These are phyloP conservation scores for Macropodus opercularis DNA, from an alignment of 2,797 vertebrate genomes.

Conservation along the genomic window DNA sequence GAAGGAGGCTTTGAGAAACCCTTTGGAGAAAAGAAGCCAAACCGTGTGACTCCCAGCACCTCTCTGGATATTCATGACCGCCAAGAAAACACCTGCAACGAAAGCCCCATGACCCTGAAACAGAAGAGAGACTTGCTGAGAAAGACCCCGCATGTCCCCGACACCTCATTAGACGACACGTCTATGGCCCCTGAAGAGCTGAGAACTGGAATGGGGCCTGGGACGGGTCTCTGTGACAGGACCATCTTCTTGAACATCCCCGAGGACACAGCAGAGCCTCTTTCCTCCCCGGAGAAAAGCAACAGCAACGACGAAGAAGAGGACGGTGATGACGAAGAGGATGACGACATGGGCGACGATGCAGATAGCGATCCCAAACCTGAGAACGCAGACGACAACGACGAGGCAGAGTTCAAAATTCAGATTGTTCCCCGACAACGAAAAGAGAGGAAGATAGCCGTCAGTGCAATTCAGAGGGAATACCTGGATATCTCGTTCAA, in stretches of 20 bases:
- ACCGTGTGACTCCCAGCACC: slow-evolving; percentile 63
- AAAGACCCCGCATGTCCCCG: slow-evolving; percentile 89
- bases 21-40: slow-evolving; percentile 50
- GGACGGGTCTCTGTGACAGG: slow-evolving; percentile 82
- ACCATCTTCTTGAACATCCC: slow-evolving; percentile 90
- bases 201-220: slow-evolving; percentile 54
- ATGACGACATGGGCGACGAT: slow-evolving; percentile 88
- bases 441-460: slow-evolving; percentile 97
- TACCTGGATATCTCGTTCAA: slow-evolving; percentile 98
- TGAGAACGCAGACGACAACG: slow-evolving; percentile 76
- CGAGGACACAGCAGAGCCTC: slow-evolving; percentile 84
- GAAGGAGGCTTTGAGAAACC: slow-evolving; percentile 49
- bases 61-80: slow-evolving; percentile 74
- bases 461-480: slow-evolving; percentile 98
- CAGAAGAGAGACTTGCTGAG: slow-evolving; percentile 94
- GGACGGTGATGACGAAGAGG: slow-evolving; percentile 87
- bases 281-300: slow-evolving; percentile 83
- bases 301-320: slow-evolving; percentile 80
- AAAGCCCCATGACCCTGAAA: slow-evolving; percentile 91
- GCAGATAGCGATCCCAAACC: slow-evolving; percentile 86
- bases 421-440: slow-evolving; percentile 97
- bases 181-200: slow-evolving; percentile 72
- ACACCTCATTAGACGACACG: slow-evolving; percentile 88
- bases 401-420: slow-evolving; percentile 97
- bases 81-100: slow-evolving; percentile 74